These are phyloP conservation scores for Balearica regulorum DNA, from an alignment of 2,797 vertebrate species.

Conservation along the genomic window DNA sequence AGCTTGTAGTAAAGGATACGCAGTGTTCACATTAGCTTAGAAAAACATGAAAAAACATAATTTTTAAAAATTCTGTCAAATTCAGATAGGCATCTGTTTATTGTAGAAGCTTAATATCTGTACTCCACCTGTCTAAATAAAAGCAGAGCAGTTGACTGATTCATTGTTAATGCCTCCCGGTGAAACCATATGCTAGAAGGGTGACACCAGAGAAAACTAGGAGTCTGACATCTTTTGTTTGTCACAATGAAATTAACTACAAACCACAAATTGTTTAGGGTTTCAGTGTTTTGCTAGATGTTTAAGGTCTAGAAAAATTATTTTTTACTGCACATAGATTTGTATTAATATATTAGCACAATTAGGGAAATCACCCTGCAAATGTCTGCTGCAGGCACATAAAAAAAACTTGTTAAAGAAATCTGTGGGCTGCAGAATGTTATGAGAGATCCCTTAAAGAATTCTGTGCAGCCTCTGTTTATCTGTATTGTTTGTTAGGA, in stretches of 20 bases:
- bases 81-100: neutral
- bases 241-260: neutral
- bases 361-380: neutral
- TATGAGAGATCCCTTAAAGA: neutral
- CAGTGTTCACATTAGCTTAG: neutral
- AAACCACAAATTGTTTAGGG: neutral
- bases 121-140: constrained; percentile 24
- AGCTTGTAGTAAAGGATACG: constrained; percentile 22
- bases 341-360: neutral
- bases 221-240: neutral
- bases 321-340: neutral
- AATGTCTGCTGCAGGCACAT: neutral
- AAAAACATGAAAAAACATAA: constrained; percentile 27
- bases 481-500: neutral
- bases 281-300: neutral
- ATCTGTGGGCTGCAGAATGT: neutral
- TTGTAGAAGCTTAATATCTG: constrained; percentile 25
- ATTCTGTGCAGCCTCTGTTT: neutral
- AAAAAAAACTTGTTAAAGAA: neutral
- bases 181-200: neutral
- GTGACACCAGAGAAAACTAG: neutral
- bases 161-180: constrained; percentile 27
- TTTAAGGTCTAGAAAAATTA: neutral
- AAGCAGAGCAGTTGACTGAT: constrained; percentile 13
- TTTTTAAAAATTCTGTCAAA: neutral